phyloP scores from a whole-genome alignment of 92 coral and sea anemone species.

The Zoanthus solanderi region DNA sequence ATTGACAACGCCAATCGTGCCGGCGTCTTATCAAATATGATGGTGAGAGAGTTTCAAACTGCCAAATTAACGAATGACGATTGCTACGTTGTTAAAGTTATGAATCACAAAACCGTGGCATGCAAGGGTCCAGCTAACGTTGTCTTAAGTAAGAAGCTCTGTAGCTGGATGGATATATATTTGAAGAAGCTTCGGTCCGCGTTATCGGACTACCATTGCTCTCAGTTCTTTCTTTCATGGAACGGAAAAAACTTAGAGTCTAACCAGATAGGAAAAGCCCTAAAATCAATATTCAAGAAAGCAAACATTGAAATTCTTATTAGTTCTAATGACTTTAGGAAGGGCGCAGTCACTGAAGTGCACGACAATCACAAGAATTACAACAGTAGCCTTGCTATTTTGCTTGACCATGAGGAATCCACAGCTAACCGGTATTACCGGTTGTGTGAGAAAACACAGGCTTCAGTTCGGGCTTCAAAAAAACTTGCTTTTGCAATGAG shows the following conservation, averaged over 20 bases:
- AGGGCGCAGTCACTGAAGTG: constrained; percentile 29
- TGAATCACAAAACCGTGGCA: constrained; percentile 60
- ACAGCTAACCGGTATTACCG: constrained; percentile 31
- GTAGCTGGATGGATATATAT: constrained; percentile 46
- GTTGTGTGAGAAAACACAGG: constrained; percentile 6
- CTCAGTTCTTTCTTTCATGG: constrained; percentile 61
- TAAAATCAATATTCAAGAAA: constrained; percentile 58
- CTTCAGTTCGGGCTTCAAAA: constrained; percentile 27
- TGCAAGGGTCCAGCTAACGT: constrained; percentile 70
- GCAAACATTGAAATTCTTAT: constrained; percentile 49
- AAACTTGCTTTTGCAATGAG: constrained; percentile 51
- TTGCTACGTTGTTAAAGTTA: constrained; percentile 41
- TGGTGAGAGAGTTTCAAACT: constrained; percentile 36
- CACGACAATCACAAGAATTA: constrained; percentile 40
- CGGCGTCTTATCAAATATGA: constrained; percentile 69
- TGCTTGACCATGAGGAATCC: constrained; percentile 43
- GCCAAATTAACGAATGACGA: constrained; percentile 27
- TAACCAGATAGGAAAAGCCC: constrained; percentile 50
- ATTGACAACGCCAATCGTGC: constrained; percentile 62
- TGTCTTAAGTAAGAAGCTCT: constrained; percentile 49
- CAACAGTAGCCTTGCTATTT: constrained; percentile 22
- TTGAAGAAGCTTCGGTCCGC: background rate
- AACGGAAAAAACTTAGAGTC: constrained; percentile 53
- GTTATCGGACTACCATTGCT: background rate
- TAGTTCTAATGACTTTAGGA: constrained; percentile 31